Evolutionary conservation across 2,113 vertebrate genomes (phyloP), one percentile per base, ranked within the genome.

Genomic region (Arenaria interpres): DNA sequence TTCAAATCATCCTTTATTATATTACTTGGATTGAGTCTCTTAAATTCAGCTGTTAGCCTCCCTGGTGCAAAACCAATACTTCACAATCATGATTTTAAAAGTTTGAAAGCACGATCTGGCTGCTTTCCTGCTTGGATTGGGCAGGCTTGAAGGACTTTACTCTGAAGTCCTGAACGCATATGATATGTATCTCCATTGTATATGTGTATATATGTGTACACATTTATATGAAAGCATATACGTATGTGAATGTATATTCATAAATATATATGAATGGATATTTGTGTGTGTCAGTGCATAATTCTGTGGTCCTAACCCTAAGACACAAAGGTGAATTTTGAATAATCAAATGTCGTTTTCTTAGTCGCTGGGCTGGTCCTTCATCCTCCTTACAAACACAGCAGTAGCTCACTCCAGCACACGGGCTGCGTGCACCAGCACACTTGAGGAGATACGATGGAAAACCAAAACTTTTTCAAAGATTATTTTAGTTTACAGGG

Each of bases 141-240:
- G 4, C 41, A 72, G 37, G 30, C 79, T 90, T 5, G 2, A 85
- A 88, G 30, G 45, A 53, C 19, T 85, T 82, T n/a, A 60, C 60
- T 41, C 35, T 79, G n/a, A 78, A 32, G 39, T 57, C 90, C 28
- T n/a, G 50, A 41, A 77, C 56, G 32, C 17, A 19, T 71, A 2
- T 53, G 35, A 39, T 57, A 66, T 63, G 33, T 68, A 45, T 53
- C 10, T 37, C 9, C 0, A 0, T 27, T 69, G 6, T 57, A 4
- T 56, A 12, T 66, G 20, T 62, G 1, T 23, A 14, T 25, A 48
- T 74, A 23, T 32, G 46, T 27, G 19, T 32, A 59, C 24, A 48
- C 12, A 21, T 35, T 5, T 17, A 78, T 21, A 84, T 60, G 25
- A 48, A 79, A 33, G 6, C 20, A 67, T 54, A 60, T 9, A 28